Evolutionary conservation across 2,797 vertebrate genomes (phyloP), one percentile per base, ranked within the genome.

Genomic region (Leptatherina wallacei): DNA sequence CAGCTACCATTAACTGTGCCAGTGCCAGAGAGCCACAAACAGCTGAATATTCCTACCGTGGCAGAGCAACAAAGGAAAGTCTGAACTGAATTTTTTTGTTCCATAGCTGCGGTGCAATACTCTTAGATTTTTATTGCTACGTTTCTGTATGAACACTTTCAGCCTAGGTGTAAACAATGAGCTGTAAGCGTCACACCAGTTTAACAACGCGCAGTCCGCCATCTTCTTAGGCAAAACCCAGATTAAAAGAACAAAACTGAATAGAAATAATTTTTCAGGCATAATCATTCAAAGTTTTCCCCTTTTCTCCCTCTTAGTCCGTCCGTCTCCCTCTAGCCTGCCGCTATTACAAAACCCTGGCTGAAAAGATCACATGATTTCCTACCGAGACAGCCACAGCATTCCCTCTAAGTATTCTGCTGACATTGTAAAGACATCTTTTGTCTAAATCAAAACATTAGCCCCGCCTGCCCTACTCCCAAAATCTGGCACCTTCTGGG

Each of bases 361-460:
- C 92, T 93, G 88, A 67, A 95, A 91, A 94, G 94, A 96, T 97
- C 95, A 96, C 95, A 94, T 96, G 94, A 95, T 91, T 93, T 91
- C 88, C 94, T 94, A 94, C 92, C 95, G 5, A 96, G 94, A 95
- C 92, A 94, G 94, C 90, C 92, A 95, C 94, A 93, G 92, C 95
- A 94, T 97, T 97, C 95, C 95, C 94, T 95, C 92, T 95, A 95
- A 95, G 94, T 93, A 94, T 96, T 97, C 94, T 95, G 95, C 96
- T 96, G 96, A 97, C 95, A 94, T 91, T 95, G 96, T 95, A 92
- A 96, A 96, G 96, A 96, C 94, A 96, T 96, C 96, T 97, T 97
- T 97, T 98, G 96, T 98, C 96, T 96, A 93, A 94, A 96, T 95
- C 95, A 95, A 96, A 97, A 95, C 86, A 94, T 94, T 95, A 95